Conservation (phyloP, 2,113 vertebrate species). For the Scophthalmus maximus region DNA sequence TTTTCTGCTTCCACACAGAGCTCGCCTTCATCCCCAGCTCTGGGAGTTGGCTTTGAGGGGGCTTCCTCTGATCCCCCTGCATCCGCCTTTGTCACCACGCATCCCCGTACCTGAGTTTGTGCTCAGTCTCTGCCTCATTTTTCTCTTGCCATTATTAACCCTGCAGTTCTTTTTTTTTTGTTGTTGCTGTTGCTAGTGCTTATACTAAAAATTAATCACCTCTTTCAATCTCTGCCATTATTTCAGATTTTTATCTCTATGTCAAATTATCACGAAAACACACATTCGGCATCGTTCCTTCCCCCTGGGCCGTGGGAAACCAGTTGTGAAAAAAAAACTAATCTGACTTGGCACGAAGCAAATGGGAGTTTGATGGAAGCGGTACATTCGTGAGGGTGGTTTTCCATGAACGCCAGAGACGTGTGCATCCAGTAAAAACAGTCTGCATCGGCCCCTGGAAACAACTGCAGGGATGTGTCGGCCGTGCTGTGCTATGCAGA, state of each 20-base stretch:
- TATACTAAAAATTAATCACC: conserved; percentile 4
- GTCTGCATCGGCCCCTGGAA: conserved; percentile 50
- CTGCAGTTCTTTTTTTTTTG: not conserved
- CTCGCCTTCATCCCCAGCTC: conserved; percentile 73
- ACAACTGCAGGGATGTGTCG: conserved; percentile 34
- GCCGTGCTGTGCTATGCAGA: conserved; percentile 16
- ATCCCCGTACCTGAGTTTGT: conserved; percentile 31
- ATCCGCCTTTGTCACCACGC: conserved; percentile 72
- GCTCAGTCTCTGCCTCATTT: not conserved
- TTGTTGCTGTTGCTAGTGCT: not conserved
- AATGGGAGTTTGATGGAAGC: conserved; percentile 40
- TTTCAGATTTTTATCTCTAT: not conserved
- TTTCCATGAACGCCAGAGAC: conserved; percentile 33
- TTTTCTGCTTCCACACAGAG: conserved; percentile 70
- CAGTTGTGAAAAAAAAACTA: conserved; percentile 43
- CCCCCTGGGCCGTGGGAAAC: conserved; percentile 18
- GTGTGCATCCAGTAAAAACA: conserved; percentile 65
- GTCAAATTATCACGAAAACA: not conserved
- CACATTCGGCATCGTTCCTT: not conserved
- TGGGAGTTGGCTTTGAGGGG: conserved; percentile 72
- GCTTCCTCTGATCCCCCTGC: conserved; percentile 70
- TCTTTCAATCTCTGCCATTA: not conserved
- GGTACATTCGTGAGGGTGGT: conserved; percentile 35
- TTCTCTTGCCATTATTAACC: conserved; percentile 9
- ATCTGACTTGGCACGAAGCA: conserved; percentile 26